Conservation (phyloP, 2,113 vertebrate species). For the Actenoides hombroni region DNA sequence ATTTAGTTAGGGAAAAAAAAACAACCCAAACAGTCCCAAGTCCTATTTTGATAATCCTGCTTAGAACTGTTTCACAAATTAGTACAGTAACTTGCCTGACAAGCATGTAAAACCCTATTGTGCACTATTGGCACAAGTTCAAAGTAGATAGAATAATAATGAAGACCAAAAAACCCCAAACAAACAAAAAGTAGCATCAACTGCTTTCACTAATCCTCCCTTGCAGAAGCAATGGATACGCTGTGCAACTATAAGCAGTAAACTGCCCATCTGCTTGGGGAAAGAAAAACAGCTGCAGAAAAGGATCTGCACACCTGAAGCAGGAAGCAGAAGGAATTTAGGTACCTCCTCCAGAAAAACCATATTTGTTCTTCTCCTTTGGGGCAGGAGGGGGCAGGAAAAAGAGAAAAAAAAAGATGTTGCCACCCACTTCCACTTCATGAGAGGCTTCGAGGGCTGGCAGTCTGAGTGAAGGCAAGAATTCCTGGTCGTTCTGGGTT, state of each 20-base stretch:
- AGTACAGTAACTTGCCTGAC: not conserved
- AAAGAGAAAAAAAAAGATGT: not conserved
- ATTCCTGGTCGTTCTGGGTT: not conserved
- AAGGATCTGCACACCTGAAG: not conserved
- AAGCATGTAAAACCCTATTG: not conserved
- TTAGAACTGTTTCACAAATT: slow-evolving; percentile 21
- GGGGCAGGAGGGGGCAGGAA: not conserved
- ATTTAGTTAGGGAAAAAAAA: not conserved
- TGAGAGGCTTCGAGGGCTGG: fast-evolving
- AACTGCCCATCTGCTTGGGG: not conserved
- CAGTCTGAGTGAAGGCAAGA: not conserved
- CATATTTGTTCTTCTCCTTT: not conserved
- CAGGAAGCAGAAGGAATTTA: not conserved
- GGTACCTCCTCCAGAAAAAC: not conserved
- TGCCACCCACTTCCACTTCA: not conserved
- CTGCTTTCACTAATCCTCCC: not conserved
- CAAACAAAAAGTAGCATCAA: not conserved
- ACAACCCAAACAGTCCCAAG: not conserved
- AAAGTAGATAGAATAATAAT: not conserved
- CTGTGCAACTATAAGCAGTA: not conserved
- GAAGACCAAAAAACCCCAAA: not conserved
- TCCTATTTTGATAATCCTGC: not conserved
- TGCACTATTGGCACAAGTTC: not conserved
- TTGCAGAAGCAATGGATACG: not conserved
- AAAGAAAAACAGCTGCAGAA: not conserved